Evolutionary conservation across 2,113 vertebrate species (phyloP).

Genomic region (Campylomormyrus tamandua): DNA sequence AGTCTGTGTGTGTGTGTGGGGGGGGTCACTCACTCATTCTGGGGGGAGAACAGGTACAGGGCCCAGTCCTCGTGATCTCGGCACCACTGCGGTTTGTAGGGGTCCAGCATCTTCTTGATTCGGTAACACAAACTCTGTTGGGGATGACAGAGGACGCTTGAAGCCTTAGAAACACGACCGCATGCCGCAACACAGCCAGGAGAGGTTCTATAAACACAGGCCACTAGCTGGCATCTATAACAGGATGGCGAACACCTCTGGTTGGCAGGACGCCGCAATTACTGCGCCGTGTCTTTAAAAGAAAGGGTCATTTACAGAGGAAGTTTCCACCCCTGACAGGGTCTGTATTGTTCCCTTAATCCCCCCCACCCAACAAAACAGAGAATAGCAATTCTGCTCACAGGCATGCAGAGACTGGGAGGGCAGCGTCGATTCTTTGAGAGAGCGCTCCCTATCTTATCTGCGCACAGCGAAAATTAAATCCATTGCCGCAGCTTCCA

Average conservation of each 20-base stretch:
- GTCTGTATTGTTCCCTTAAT: background rate
- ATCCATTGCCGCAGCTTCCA: background rate
- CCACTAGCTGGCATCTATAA: background rate
- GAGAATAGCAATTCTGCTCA: background rate
- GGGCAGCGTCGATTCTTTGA: background rate
- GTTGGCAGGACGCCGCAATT: background rate
- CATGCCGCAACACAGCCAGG: background rate
- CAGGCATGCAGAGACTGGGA: background rate
- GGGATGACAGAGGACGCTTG: background rate
- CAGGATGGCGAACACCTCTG: background rate
- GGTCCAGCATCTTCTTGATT: constrained; percentile 74
- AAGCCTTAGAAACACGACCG: background rate
- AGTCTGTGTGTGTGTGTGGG: background rate
- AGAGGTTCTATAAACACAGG: background rate
- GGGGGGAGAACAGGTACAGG: constrained; percentile 83
- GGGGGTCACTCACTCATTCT: constrained; percentile 70
- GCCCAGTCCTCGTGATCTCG: constrained; percentile 84
- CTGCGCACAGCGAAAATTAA: background rate
- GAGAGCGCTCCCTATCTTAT: background rate
- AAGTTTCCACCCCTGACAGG: background rate
- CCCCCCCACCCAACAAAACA: background rate
- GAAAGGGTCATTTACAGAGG: background rate
- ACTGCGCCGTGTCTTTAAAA: background rate
- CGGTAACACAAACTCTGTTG: constrained; percentile 78
- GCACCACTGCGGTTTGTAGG: constrained; percentile 87